phyloP scores from a whole-genome alignment of 2,797 vertebrate species.

The Hydrolagus colliei region DNA sequence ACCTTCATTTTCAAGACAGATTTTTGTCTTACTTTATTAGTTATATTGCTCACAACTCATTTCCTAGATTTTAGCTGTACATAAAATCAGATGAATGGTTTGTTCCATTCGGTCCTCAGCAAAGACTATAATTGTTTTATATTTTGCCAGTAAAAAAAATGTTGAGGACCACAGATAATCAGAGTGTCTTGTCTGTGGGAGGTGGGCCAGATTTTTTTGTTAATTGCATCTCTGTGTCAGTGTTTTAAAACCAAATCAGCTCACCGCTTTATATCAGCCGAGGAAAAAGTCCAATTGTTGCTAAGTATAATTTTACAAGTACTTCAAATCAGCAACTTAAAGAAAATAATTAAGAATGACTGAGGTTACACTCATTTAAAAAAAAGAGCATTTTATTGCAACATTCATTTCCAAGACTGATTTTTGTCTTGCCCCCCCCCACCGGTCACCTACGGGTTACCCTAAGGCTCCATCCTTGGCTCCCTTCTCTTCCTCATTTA shows the following conservation, averaged over 20 bases:
- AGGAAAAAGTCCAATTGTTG: not conserved
- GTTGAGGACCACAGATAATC: not conserved
- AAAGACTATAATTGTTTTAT: not conserved
- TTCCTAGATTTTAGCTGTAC: not conserved
- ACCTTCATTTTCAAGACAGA: not conserved
- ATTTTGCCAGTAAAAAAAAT: not conserved
- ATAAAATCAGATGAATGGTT: not conserved
- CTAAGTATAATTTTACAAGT: constrained; percentile 16
- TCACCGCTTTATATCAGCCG: not conserved
- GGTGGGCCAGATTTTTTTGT: not conserved
- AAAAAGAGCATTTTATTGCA: not conserved
- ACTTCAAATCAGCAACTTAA: constrained; percentile 14
- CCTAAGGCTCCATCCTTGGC: too few relatives aligned
- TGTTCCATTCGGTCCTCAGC: not conserved
- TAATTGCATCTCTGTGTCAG: not conserved
- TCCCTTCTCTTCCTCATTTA: too few relatives aligned
- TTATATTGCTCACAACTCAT: not conserved
- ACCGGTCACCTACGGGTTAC: too few relatives aligned
- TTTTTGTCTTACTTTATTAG: not conserved
- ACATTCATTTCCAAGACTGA: not conserved
- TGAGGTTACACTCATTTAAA: constrained; percentile 8
- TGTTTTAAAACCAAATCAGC: not conserved
- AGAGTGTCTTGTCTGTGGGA: not conserved
- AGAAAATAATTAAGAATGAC: constrained; percentile 27
- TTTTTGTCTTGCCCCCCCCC: not conserved